These are phyloP conservation scores for Netelia fuscicornis DNA, from an alignment of 2,888 invertebrate genomes.

Conservation along the genomic window DNA sequence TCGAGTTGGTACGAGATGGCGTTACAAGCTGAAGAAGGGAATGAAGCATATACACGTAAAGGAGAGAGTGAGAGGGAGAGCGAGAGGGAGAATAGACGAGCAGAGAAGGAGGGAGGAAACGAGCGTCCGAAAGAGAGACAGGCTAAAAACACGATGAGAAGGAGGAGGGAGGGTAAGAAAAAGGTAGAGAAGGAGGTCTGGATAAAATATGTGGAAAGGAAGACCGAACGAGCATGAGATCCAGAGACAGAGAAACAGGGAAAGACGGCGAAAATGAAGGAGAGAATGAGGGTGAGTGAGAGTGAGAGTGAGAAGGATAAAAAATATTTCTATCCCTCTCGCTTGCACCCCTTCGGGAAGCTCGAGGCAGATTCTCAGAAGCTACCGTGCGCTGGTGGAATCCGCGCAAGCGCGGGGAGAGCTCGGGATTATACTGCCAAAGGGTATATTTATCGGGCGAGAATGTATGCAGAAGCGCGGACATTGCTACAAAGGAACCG, in stretches of 20 bases:
- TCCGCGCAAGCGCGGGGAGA: conserved; percentile 77
- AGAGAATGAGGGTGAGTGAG: conserved; percentile 46
- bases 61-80: conserved; percentile 17
- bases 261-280: conserved; percentile 43
- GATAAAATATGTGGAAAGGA: conserved; percentile 69
- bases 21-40: conserved; percentile 30
- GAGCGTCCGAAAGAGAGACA: conserved; percentile 56
- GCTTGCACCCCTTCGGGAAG: conserved; percentile 72
- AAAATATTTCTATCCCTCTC: conserved; percentile 60
- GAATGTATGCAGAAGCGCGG: conserved; percentile 84
- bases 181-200: conserved; percentile 46
- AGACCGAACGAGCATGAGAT: conserved; percentile 65
- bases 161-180: conserved; percentile 25
- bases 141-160: conserved; percentile 47
- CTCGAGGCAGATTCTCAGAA: conserved; percentile 84
- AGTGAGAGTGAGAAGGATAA: conserved; percentile 66
- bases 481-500: conserved; percentile 84
- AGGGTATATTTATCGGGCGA: conserved; percentile 85
- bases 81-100: conserved; percentile 31
- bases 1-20: conserved; percentile 42
- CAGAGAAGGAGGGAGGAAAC: conserved; percentile 54
- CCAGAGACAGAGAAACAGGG: conserved; percentile 59
- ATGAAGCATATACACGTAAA: conserved; percentile 27
- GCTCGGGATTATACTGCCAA: conserved; percentile 84
- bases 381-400: conserved; percentile 83